Evolutionary conservation across 1,140 invertebrate species (phyloP).

Genomic region (Odontomachus brunneus): DNA sequence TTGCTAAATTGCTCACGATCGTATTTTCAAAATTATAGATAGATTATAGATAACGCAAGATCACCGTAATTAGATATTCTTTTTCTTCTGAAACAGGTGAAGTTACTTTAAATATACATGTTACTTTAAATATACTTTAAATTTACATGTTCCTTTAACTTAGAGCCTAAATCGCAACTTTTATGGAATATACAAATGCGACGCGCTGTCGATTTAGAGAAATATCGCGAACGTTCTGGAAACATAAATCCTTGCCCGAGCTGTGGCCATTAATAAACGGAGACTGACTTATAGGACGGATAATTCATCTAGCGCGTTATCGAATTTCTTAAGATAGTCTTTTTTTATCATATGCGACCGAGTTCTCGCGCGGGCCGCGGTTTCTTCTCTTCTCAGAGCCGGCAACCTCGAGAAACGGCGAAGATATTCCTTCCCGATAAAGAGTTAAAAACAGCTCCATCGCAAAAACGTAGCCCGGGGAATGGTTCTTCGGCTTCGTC

Average conservation of each 20-base stretch:
- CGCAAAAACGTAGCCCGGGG: conserved; percentile 3
- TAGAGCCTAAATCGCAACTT: too few relatives aligned
- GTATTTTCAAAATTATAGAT: too few relatives aligned
- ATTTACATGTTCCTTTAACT: too few relatives aligned
- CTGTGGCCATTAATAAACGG: neutral
- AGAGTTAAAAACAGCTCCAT: conserved; percentile 24
- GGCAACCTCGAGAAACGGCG: neutral
- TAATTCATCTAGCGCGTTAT: conserved; percentile 20
- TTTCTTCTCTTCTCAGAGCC: neutral
- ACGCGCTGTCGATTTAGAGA: neutral
- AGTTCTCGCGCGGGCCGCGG: neutral
- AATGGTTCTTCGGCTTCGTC: conserved; percentile 4
- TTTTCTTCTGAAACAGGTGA: too few relatives aligned
- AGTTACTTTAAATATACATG: too few relatives aligned
- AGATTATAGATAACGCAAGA: too few relatives aligned
- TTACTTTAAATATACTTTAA: too few relatives aligned
- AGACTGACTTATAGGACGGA: neutral
- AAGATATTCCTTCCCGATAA: conserved; percentile 3
- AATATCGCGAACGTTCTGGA: conserved; percentile 9
- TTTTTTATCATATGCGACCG: conserved; percentile 22
- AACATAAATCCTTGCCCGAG: neutral
- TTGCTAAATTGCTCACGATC: too few relatives aligned
- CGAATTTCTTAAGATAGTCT: conserved; percentile 43
- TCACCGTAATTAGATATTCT: too few relatives aligned
- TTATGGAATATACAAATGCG: neutral